These are phyloP conservation scores for Corythornis leucogaster DNA, from an alignment of 2,797 vertebrate genomes.

Conservation along the genomic window DNA sequence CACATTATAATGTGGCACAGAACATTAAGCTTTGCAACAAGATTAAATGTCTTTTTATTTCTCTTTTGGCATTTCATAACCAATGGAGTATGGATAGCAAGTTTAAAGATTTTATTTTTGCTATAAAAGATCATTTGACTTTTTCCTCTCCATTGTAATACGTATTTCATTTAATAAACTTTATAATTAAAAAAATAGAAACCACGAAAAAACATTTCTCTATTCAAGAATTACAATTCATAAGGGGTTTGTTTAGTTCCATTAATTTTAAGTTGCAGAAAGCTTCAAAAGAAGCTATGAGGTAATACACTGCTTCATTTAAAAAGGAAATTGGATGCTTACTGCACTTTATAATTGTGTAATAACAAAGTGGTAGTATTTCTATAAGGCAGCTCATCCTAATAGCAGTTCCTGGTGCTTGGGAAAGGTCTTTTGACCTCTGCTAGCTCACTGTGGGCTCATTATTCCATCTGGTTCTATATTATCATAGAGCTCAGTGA, in stretches of 20 bases:
- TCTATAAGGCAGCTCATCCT: background rate
- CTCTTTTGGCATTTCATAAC: background rate
- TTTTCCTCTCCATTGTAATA: background rate
- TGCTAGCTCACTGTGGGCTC: background rate
- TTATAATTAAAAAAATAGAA: background rate
- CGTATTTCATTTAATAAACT: conserved; percentile 27
- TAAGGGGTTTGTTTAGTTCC: conserved; percentile 21
- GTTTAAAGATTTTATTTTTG: conserved; percentile 33
- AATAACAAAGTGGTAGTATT: background rate
- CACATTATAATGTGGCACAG: background rate
- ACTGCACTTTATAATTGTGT: background rate
- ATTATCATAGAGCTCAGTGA: background rate
- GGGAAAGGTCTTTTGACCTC: background rate
- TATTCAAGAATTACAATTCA: conserved; percentile 20
- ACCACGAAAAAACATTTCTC: background rate
- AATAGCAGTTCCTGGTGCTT: background rate
- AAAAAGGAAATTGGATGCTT: conserved; percentile 13
- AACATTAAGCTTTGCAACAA: conserved; percentile 29
- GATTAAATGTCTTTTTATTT: conserved; percentile 3
- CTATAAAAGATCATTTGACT: background rate
- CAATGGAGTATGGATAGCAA: background rate
- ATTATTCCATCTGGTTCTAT: background rate
- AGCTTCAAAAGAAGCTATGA: conserved; percentile 20
- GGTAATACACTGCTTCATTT: conserved; percentile 35
- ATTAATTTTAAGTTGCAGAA: conserved; percentile 20